Conservation (phyloP, 2,113 vertebrate species). For the Oncorhynchus kisutch region DNA sequence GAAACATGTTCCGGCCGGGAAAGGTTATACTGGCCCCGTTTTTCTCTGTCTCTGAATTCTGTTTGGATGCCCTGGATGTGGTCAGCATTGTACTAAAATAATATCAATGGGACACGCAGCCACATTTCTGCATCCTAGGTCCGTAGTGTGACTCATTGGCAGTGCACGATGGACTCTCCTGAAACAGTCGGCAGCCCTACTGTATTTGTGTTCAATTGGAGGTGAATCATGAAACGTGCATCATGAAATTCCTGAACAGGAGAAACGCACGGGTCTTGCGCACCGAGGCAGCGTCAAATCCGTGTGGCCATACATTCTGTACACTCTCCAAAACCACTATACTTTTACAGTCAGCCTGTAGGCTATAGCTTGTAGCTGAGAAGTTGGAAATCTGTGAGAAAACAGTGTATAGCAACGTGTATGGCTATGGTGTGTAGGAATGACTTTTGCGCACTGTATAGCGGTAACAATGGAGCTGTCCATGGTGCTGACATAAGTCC, state of each 20-base stretch:
- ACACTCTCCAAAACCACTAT: neutral
- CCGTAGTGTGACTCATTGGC: slow-evolving; percentile 23
- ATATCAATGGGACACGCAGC: slow-evolving; percentile 21
- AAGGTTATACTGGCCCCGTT: neutral
- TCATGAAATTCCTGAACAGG: neutral
- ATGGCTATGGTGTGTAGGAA: neutral
- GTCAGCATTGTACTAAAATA: slow-evolving; percentile 33
- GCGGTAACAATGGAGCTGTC: slow-evolving; percentile 51
- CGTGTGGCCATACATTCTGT: neutral
- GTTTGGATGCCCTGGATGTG: slow-evolving; percentile 45
- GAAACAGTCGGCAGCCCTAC: slow-evolving; percentile 3
- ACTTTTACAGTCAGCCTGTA: neutral
- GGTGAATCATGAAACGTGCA: slow-evolving; percentile 4
- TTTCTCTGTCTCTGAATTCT: slow-evolving; percentile 27
- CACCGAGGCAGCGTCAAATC: neutral
- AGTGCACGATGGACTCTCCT: slow-evolving; percentile 8
- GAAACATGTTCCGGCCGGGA: no score
- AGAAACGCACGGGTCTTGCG: neutral
- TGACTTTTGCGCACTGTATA: neutral
- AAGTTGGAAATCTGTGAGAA: neutral
- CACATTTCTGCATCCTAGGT: slow-evolving; percentile 34
- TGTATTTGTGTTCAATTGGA: slow-evolving; percentile 3
- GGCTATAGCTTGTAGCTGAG: neutral
- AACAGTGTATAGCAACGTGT: neutral
- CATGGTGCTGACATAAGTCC: slow-evolving; percentile 54